phyloP scores from a whole-genome alignment of 2,797 vertebrate species.

The Rhinoraja longicauda region DNA sequence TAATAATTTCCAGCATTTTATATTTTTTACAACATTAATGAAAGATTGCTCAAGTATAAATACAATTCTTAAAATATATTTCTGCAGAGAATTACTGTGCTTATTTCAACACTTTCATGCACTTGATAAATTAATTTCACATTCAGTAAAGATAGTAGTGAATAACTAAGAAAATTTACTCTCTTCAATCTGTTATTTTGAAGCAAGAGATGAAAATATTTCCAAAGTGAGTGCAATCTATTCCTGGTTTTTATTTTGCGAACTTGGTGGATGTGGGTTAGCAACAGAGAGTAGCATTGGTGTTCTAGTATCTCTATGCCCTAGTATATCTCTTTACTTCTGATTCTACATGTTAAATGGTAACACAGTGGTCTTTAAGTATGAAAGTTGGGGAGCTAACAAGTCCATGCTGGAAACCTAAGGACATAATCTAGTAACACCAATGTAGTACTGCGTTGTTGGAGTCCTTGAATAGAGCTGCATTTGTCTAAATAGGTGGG shows the following conservation, averaged over 20 bases:
- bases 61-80: background rate
- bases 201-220: background rate
- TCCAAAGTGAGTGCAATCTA: background rate
- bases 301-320: background rate
- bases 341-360: background rate
- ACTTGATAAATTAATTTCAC: background rate
- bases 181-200: background rate
- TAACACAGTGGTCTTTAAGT: background rate
- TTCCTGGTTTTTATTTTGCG: background rate
- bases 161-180: background rate
- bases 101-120: background rate
- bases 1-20: too few relatives aligned
- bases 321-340: background rate
- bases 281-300: background rate
- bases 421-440: background rate
- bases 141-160: background rate
- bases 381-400: background rate
- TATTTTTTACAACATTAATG: too few relatives aligned
- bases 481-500: too few relatives aligned
- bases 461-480: background rate
- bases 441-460: background rate
- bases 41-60: too few relatives aligned
- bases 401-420: background rate
- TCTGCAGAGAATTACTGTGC: background rate
- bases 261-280: background rate